Evolutionary conservation across 2,113 vertebrate species (phyloP).

Genomic region (Tympanuchus pallidicinctus): DNA sequence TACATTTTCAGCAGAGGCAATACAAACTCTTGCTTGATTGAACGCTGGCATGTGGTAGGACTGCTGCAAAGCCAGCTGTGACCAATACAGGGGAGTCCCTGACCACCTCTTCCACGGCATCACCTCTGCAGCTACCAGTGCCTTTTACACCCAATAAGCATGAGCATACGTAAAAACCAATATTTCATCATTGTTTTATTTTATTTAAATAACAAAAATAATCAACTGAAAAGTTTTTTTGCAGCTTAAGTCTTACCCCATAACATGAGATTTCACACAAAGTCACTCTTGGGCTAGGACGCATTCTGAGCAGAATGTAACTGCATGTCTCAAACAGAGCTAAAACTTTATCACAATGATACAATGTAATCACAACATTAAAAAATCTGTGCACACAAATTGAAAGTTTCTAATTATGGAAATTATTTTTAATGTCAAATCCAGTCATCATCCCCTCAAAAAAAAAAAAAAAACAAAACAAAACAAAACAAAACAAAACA

Average conservation of each 20-base stretch:
- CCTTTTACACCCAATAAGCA: neutral
- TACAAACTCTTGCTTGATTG: accelerated
- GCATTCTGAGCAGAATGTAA: neutral
- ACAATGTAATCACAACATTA: neutral
- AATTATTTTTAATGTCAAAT: neutral
- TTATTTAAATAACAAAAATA: neutral
- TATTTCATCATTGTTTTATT: neutral
- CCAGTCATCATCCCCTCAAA: neutral
- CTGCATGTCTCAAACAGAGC: neutral
- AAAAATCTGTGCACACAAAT: neutral
- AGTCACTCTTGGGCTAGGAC: neutral
- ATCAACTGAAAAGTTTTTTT: neutral
- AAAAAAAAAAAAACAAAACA: neutral
- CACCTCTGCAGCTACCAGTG: neutral
- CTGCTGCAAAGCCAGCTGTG: neutral
- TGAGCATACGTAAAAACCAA: neutral
- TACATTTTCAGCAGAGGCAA: neutral
- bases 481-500: no score
- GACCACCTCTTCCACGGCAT: accelerated
- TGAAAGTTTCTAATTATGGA: neutral
- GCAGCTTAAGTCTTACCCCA: neutral
- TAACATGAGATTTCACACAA: neutral
- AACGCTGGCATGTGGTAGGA: accelerated
- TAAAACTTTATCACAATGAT: neutral
- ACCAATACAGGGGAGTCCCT: no score